These are phyloP conservation scores for Junonia oenone DNA, from an alignment of 2,888 invertebrate genomes.

Conservation along the genomic window DNA sequence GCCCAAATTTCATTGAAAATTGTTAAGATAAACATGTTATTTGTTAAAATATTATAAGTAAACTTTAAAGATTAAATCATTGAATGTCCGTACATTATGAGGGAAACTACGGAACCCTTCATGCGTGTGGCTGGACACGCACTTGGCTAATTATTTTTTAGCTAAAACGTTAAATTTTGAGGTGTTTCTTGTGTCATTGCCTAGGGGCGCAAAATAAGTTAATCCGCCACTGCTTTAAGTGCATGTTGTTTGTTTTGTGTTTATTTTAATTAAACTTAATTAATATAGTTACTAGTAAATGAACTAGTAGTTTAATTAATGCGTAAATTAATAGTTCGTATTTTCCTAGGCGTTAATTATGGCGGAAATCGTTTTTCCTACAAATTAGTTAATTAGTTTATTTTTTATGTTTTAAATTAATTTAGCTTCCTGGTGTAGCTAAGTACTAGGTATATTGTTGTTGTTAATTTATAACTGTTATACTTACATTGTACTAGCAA, in stretches of 20 bases:
- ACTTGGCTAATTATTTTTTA: too few relatives aligned
- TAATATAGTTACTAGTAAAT: neutral
- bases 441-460: neutral
- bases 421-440: neutral
- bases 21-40: too few relatives aligned
- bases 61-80: too few relatives aligned
- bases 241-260: neutral
- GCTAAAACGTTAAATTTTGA: too few relatives aligned
- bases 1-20: too few relatives aligned
- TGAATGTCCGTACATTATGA: too few relatives aligned
- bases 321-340: neutral
- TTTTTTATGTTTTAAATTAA: neutral
- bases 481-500: neutral
- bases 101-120: too few relatives aligned
- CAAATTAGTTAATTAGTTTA: neutral
- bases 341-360: neutral
- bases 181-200: too few relatives aligned
- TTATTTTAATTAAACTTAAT: neutral
- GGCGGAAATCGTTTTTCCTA: neutral
- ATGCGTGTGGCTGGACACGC: too few relatives aligned
- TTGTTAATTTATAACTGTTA: neutral
- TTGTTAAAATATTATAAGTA: too few relatives aligned
- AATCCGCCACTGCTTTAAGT: too few relatives aligned
- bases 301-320: neutral
- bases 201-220: too few relatives aligned